phyloP scores from a whole-genome alignment of 2,797 vertebrate genomes.

The Protosalanx chinensis region DNA sequence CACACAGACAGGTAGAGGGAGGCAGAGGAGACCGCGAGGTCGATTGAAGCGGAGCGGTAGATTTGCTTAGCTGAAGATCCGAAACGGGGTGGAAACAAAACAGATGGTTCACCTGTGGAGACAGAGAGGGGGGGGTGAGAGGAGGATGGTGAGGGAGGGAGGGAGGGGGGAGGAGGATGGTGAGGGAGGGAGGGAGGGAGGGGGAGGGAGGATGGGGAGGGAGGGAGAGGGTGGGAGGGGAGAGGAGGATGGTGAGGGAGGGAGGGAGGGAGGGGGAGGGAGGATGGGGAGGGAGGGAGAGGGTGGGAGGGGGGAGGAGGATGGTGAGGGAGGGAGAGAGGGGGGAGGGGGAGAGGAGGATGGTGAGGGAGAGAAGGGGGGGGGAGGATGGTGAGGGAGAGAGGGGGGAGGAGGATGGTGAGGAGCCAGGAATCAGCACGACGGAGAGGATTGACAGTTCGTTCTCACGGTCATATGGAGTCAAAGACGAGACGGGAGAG shows the following conservation, averaged over 20 bases:
- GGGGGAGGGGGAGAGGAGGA: slow-evolving; percentile 15
- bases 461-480: slow-evolving; percentile 54
- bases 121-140: slow-evolving; percentile 11
- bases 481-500: slow-evolving; percentile 25
- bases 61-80: neutral
- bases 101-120: slow-evolving; percentile 31
- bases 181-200: neutral
- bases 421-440: no score
- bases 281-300: no score
- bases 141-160: slow-evolving; percentile 7
- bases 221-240: neutral
- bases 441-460: no score
- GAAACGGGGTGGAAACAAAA: neutral
- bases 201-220: neutral
- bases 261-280: neutral
- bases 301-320: neutral
- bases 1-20: slow-evolving; percentile 23
- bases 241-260: slow-evolving; percentile 1
- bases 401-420: slow-evolving; percentile 40
- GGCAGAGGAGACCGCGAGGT: neutral
- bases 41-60: neutral
- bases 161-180: slow-evolving; percentile 12
- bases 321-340: slow-evolving; percentile 4
- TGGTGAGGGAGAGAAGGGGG: neutral
- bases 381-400: slow-evolving; percentile 1